These are phyloP conservation scores for Halyomorpha halys DNA, from an alignment of 1,140 invertebrate species.

Conservation along the genomic window DNA sequence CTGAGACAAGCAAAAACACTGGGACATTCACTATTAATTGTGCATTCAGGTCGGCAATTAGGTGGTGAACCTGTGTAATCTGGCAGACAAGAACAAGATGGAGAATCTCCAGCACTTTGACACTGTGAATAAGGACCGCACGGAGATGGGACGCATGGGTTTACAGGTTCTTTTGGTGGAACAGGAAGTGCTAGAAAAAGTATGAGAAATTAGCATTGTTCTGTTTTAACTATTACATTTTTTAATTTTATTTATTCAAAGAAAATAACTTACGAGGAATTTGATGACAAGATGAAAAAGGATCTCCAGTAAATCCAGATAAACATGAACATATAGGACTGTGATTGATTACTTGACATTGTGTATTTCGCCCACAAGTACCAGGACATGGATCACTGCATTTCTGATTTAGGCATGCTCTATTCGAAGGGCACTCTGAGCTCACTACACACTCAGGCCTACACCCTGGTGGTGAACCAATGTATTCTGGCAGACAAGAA, in stretches of 20 bases:
- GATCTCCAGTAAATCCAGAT: conserved; percentile 49
- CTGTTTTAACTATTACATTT: background rate
- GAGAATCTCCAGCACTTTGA: conserved; percentile 39
- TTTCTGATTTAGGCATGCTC: conserved; percentile 65
- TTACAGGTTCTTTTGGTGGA: conserved; percentile 28
- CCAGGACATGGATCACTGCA: conserved; percentile 69
- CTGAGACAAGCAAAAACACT: conserved; percentile 57
- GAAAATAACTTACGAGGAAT: conserved; percentile 36
- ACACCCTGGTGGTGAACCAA: conserved; percentile 62
- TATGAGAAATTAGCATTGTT: conserved; percentile 17
- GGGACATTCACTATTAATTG: conserved; percentile 60
- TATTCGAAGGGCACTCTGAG: conserved; percentile 55
- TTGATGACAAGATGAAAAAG: conserved; percentile 43
- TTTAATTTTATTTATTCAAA: background rate
- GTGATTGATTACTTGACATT: conserved; percentile 20
- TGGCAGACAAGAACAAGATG: conserved; percentile 45
- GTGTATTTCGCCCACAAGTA: conserved; percentile 55
- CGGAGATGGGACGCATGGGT: conserved; percentile 43
- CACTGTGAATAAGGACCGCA: conserved; percentile 49
- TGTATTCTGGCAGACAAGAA: conserved; percentile 55
- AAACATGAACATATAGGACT: conserved; percentile 53
- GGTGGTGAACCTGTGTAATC: conserved; percentile 53
- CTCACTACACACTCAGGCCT: conserved; percentile 64
- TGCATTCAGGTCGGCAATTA: conserved; percentile 60
- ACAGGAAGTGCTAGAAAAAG: conserved; percentile 25